phyloP scores from a whole-genome alignment of 2,113 vertebrate genomes.

The Chiloscyllium plagiosum region DNA sequence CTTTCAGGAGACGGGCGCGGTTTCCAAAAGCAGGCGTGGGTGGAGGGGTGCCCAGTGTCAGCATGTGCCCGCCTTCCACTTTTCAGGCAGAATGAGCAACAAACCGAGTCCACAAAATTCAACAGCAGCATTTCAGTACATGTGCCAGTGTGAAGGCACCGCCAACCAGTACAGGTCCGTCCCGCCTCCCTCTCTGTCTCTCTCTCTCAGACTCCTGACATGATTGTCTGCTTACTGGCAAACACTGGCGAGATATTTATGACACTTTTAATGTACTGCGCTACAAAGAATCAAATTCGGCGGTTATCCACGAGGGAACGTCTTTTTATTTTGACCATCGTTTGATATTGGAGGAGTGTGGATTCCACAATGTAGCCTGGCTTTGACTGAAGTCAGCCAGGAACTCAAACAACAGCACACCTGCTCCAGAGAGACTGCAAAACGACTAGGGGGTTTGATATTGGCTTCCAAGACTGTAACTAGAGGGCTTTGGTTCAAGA shows the following conservation, averaged over 20 bases:
- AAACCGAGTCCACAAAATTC: background rate
- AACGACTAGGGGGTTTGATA: background rate
- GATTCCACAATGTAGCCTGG: background rate
- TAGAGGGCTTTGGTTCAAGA: background rate
- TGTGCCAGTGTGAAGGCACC: background rate
- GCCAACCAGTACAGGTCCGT: background rate
- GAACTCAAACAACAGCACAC: background rate
- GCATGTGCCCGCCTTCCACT: background rate
- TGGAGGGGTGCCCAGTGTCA: background rate
- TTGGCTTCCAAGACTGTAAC: background rate
- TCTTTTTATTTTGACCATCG: background rate
- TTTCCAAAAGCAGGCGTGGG: background rate
- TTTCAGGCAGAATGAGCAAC: background rate
- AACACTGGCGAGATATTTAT: background rate
- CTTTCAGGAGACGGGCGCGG: background rate
- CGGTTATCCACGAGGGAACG: background rate
- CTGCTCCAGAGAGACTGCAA: background rate
- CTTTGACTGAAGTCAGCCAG: background rate
- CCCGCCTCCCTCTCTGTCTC: background rate
- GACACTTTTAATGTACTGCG: background rate
- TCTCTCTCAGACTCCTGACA: background rate
- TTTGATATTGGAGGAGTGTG: background rate
- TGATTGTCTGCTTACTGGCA: background rate
- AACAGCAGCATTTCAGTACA: background rate
- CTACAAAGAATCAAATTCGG: background rate